Evolutionary conservation across 2,888 invertebrate species (phyloP).

Genomic region (Laspeyria flexula): DNA sequence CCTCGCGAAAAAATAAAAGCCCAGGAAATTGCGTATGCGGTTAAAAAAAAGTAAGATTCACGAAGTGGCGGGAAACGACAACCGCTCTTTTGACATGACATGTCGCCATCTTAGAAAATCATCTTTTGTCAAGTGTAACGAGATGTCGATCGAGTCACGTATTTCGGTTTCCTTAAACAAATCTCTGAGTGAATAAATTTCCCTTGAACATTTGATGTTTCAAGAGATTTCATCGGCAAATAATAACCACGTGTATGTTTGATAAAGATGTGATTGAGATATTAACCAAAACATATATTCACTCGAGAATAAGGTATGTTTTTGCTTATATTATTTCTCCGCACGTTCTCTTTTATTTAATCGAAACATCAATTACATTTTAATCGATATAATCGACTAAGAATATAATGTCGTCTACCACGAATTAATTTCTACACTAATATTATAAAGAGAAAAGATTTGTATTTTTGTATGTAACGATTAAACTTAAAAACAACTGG

Average conservation of each 20-base stretch:
- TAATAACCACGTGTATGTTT: slow-evolving; percentile 28
- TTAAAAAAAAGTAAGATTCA: slow-evolving; percentile 59
- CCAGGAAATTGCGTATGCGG: slow-evolving; percentile 75
- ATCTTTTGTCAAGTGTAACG: slow-evolving; percentile 68
- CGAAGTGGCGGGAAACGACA: slow-evolving; percentile 57
- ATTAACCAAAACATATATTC: slow-evolving; percentile 1
- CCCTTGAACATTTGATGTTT: slow-evolving; percentile 36
- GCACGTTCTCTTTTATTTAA: background rate
- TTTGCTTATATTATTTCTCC: background rate
- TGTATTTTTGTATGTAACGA: too few relatives aligned
- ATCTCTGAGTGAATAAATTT: slow-evolving; percentile 59
- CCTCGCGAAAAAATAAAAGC: slow-evolving; percentile 62
- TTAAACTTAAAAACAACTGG: too few relatives aligned
- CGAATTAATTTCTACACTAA: too few relatives aligned
- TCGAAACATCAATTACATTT: background rate
- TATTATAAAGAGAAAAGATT: too few relatives aligned
- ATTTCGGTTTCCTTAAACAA: slow-evolving; percentile 69
- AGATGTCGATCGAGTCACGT: slow-evolving; percentile 75
- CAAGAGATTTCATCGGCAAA: slow-evolving; percentile 32
- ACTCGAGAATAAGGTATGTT: background rate
- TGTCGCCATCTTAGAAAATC: slow-evolving; percentile 70
- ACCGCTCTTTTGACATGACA: slow-evolving; percentile 65
- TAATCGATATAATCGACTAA: too few relatives aligned
- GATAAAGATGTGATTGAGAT: slow-evolving; percentile 12
- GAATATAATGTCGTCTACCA: too few relatives aligned